Base-by-base conservation (phyloP, 2,888 invertebrate species). In the Drosophila seclusa region DNA sequence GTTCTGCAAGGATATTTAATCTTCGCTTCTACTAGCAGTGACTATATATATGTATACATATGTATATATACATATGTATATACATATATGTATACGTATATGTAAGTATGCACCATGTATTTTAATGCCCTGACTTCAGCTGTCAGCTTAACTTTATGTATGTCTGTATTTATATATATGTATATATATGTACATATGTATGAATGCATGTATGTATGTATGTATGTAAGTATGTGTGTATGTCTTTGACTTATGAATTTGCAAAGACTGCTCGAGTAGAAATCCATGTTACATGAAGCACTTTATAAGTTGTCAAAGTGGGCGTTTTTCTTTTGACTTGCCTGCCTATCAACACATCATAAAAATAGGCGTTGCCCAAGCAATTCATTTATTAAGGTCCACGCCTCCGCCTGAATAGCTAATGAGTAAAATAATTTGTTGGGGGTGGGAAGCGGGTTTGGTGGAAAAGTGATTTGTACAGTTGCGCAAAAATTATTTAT, bases 401-500 rank as follows among this genome's bases (percentile, higher is more conserved):
- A 55, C 36, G 5, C 68, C 53, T 70, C 42, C 50, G 66, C 58
- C 68, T 75, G 82, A 87, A 84, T 84, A 82, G 73, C 67, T 73
- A 85, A 89, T 85, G 85, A 87, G 87, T 76, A 11, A 6, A 16
- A 45, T 16, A 45, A 45, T 16, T 45, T 45, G 21, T 24, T 8
- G 13, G n/a, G 4, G 36, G 2, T 4, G 27, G 16, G 21, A 27
- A 4, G 55, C 32, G 50, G n/a, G 32, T 49, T 24, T 24, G 21
- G 1, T 21, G 59, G 54, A 80, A 72, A 68, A 72, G 59, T 68
- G 80, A 78, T 78, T 80, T 68, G 60, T 68, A 53, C 62, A 58
- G 57, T 66, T 52, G 42, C 24, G 42, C 63, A 70, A 71, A 81
- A 68, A 77, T 90, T 90, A 88, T 90, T 90, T 90, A 87, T 87